These are phyloP conservation scores for Pogonognathellus flavescens DNA, from an alignment of 1,140 invertebrate genomes.

Conservation along the genomic window DNA sequence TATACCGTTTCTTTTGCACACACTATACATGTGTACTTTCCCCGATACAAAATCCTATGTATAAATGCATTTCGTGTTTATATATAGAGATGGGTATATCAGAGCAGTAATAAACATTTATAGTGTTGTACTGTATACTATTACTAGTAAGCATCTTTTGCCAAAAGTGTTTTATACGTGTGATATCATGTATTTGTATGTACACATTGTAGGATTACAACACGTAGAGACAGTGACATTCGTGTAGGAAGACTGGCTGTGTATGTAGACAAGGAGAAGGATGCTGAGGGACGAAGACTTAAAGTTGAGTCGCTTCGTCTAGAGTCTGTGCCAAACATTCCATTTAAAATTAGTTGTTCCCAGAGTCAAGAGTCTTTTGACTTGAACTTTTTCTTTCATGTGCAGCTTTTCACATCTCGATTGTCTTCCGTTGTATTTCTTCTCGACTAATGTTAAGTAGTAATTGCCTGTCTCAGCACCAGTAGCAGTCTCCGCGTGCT, in stretches of 20 bases:
- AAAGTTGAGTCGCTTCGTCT: constrained; percentile 27
- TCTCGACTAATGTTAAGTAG: not conserved
- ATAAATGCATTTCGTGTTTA: too few species aligned
- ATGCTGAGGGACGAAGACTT: not conserved
- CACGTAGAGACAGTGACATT: not conserved
- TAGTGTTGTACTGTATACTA: too few species aligned
- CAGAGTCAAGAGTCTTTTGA: constrained; percentile 41
- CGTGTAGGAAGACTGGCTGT: constrained; percentile 6
- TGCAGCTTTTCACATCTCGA: not conserved
- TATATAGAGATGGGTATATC: too few species aligned
- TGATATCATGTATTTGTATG: not conserved
- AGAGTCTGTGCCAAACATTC: constrained; percentile 40
- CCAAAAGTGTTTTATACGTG: too few species aligned
- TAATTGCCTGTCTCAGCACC: not conserved
- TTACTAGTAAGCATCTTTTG: too few species aligned
- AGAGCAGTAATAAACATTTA: too few species aligned
- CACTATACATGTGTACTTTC: too few species aligned
- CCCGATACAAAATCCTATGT: too few species aligned
- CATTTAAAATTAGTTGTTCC: constrained; percentile 40
- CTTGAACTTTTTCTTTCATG: constrained; percentile 33
- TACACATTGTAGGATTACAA: not conserved
- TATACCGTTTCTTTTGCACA: too few species aligned
- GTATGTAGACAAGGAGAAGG: not conserved
- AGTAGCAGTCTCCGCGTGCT: not conserved
- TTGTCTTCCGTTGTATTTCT: not conserved